Evolutionary conservation across 1,140 invertebrate species (phyloP).

Genomic region (Drosophila subobscura): DNA sequence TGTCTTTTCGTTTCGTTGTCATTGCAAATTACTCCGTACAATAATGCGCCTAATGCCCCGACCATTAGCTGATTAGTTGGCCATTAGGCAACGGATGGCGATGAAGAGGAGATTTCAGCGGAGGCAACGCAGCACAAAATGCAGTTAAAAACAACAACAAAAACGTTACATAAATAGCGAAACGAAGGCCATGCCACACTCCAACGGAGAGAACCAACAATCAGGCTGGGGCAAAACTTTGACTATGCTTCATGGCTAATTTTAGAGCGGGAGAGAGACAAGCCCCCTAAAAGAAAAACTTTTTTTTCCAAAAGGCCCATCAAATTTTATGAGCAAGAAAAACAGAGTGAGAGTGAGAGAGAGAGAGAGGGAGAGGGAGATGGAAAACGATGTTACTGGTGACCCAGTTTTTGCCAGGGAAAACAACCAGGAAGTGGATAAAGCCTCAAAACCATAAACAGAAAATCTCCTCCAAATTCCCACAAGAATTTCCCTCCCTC

Average conservation of each 20-base stretch:
- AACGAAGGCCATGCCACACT: too few relatives aligned
- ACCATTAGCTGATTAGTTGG: slow-evolving; percentile 73
- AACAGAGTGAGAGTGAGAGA: background rate
- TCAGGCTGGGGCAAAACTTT: too few relatives aligned
- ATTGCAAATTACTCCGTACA: slow-evolving; percentile 52
- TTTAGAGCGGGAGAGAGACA: slow-evolving; percentile 13
- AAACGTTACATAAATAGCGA: too few relatives aligned
- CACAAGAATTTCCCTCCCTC: slow-evolving; percentile 6
- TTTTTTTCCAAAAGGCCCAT: slow-evolving; percentile 26
- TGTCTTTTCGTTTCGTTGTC: slow-evolving; percentile 19
- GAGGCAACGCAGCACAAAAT: slow-evolving; percentile 31
- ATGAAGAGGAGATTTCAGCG: slow-evolving; percentile 36
- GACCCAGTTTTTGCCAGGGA: slow-evolving; percentile 29
- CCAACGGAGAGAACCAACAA: too few relatives aligned
- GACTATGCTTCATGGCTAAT: slow-evolving; percentile 21
- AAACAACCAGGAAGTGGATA: slow-evolving; percentile 22
- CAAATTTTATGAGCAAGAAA: slow-evolving; percentile 56
- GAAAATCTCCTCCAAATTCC: slow-evolving; percentile 12
- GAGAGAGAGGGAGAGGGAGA: too few relatives aligned
- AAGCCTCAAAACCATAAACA: slow-evolving; percentile 48
- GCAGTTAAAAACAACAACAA: slow-evolving; percentile 1
- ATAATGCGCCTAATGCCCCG: slow-evolving; percentile 48
- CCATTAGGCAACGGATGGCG: slow-evolving; percentile 39
- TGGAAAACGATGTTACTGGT: slow-evolving; percentile 38
- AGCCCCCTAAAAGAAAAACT: slow-evolving; percentile 20